Evolutionary conservation across 2,113 vertebrate genomes (phyloP), one percentile per base, ranked within the genome.

Genomic region (Pedetes capensis): DNA sequence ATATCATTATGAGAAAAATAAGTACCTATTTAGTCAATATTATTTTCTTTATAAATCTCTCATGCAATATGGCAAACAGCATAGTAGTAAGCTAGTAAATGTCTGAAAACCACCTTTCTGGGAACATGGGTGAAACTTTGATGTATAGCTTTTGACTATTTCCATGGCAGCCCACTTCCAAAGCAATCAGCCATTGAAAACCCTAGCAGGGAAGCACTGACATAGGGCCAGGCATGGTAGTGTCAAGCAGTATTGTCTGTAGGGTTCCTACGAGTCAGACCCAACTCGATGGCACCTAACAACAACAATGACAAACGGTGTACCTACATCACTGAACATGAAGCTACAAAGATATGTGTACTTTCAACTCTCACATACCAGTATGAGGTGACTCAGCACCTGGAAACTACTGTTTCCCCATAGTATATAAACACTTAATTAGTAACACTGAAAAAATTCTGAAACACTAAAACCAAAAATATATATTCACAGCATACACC

Each of bases 1-100:
- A 34, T 22, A 94, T n/a, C 92, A 86, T 59, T 64, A 57, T 61
- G 69, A 76, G 53, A 95, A 91, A 96, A 87, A 64, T 74, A 68
- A 93, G 61, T 76, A 87, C 37, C 29, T 80, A 23, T 34, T 59
- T 64, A 82, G 34, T 80, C 32, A 51, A 16, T 75, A 79, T 22
- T 55, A 63, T 57, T 84, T 84, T 75, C 51, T 88, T 76, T 80
- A 88, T 42, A 85, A 23, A 42, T 10, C 23, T 82, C 55, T 79
- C 34, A 57, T 13, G 23, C 47, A 85, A 83, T 78, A 82, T 6
- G 34, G 74, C 32, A 91, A 80, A 94, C 6, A 93, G 32, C 18
- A 82, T 55, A 93, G 34, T 63, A 20, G 3, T 47, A 1, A 76
- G 18, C 12, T 75, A 75, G 32, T 80, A 71, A 78, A 82, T 87